Conservation (phyloP, 2,113 vertebrate species). For the Triplophysa dalaica region DNA sequence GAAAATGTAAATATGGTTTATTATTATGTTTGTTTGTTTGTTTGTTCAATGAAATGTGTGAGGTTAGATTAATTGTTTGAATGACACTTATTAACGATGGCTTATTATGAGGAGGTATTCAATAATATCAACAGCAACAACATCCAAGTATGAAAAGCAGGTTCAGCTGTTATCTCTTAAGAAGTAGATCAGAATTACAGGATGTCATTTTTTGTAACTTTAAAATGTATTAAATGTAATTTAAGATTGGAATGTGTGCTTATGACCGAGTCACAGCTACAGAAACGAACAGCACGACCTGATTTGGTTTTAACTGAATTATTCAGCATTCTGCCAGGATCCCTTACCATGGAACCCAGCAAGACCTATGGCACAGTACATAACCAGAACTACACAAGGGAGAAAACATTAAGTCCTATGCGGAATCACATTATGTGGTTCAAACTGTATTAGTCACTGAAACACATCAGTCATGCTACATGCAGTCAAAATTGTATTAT, state of each 20-base stretch:
- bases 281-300: constrained; percentile 6
- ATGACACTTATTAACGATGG: too few relatives aligned
- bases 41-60: background rate
- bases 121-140: background rate
- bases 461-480: background rate
- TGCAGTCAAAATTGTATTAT: background rate
- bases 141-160: background rate
- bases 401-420: constrained; percentile 1
- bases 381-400: background rate
- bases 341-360: background rate
- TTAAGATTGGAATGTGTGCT: background rate
- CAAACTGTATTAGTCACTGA: background rate
- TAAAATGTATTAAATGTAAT: too few relatives aligned
- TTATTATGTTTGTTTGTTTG: constrained; percentile 1
- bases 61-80: background rate
- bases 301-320: constrained; percentile 29
- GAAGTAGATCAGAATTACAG: too few relatives aligned
- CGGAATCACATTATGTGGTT: too few relatives aligned
- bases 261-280: background rate
- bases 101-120: background rate
- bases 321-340: constrained; percentile 3
- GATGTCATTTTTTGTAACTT: too few relatives aligned
- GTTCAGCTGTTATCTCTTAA: background rate
- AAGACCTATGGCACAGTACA: background rate
- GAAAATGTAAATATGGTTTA: constrained; percentile 36